A percentile compares a stretch with the other conserved stretches of the same genome.
Conservation (phyloP, 2,797 vertebrate species). For the Melanotaenia maccullochi region DNA sequence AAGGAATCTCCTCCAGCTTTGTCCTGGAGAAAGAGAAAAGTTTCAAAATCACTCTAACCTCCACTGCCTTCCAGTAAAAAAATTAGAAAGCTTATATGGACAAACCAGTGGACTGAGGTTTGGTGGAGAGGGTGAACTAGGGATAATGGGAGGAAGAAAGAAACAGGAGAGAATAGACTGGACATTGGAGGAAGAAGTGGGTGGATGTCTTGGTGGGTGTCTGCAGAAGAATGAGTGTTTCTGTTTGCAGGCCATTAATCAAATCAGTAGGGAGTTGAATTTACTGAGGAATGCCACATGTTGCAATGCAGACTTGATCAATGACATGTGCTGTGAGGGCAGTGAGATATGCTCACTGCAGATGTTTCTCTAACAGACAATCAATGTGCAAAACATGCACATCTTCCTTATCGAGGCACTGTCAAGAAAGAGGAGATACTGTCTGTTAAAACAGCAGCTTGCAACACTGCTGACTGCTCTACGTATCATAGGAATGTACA, state of each 20-base stretch:
- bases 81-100: neutral
- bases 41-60: neutral
- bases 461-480: neutral
- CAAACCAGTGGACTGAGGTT: constrained; percentile 18
- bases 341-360: constrained; percentile 31
- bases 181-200: constrained; percentile 33
- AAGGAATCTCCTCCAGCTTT: constrained; percentile 19
- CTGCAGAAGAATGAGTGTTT: constrained; percentile 66
- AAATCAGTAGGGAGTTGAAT: constrained; percentile 66
- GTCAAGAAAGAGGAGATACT: constrained; percentile 13
- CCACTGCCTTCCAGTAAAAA: neutral
- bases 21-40: constrained; percentile 12
- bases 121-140: constrained; percentile 29
- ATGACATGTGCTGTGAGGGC: constrained; percentile 61
- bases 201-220: constrained; percentile 31
- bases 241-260: constrained; percentile 71
- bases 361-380: constrained; percentile 26
- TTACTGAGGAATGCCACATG: constrained; percentile 74
- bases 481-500: constrained; percentile 1
- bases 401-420: neutral
- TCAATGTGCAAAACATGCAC: constrained; percentile 14
- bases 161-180: constrained; percentile 40
- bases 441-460: constrained; percentile 2
- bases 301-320: constrained; percentile 71
- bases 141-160: constrained; percentile 27